Percentiles rank a stretch among this genome's conserved stretches.
These are phyloP conservation scores for Macropus fuliginosus DNA, from an alignment of 2,797 vertebrate genomes.

Conservation along the genomic window DNA sequence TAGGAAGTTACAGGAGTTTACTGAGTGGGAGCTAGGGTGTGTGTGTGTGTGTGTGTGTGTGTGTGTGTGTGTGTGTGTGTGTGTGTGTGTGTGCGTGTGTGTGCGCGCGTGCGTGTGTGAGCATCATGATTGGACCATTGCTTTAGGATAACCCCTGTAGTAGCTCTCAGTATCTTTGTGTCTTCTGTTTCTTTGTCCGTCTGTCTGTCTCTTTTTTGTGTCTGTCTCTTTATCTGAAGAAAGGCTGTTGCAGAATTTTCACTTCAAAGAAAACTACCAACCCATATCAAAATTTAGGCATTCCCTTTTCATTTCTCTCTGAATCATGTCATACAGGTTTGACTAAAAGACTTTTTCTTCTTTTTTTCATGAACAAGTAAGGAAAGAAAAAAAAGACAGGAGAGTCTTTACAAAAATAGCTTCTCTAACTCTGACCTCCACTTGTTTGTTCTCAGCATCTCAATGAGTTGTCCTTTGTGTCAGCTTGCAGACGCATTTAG, in stretches of 20 bases:
- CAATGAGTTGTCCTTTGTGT: conserved; percentile 69
- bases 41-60: not conserved
- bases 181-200: not conserved
- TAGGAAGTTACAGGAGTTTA: not conserved
- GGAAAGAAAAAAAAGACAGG: conserved; percentile 41
- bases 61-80: not conserved
- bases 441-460: conserved; percentile 61
- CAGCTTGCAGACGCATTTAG: conserved; percentile 65
- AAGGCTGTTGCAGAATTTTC: not conserved
- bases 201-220: no score
- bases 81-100: not conserved
- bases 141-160: not conserved
- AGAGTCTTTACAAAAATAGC: conserved; percentile 42
- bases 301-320: conserved; percentile 43
- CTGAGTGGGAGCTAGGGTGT: not conserved
- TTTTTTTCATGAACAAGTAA: conserved; percentile 55
- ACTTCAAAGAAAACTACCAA: not conserved
- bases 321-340: not conserved
- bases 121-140: not conserved
- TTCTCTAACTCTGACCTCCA: conserved; percentile 52
- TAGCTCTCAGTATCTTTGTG: not conserved
- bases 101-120: not conserved
- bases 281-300: not conserved
- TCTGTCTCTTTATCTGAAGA: not conserved
- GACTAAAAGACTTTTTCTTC: conserved; percentile 27